Base-by-base conservation (phyloP, 1,140 invertebrate species). In the Muscidifurax raptorellus region DNA sequence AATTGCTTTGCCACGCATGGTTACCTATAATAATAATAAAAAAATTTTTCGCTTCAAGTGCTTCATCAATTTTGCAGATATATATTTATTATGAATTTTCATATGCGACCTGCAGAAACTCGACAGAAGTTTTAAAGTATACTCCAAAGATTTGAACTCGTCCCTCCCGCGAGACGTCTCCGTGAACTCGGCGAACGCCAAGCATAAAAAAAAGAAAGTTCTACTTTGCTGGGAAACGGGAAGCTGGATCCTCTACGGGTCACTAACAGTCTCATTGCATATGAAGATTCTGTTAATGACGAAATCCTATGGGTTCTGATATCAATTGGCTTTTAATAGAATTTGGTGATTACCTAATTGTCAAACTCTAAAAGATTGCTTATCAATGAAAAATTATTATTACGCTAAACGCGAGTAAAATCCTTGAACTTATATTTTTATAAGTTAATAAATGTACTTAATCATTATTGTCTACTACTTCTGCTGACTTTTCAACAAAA, bases 131-230 rank as follows among this genome's bases (percentile, higher is more conserved):
- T 74, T 74, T 32, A 74, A 74, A 74, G 71, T 74, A 77, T 77
- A 52, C 44, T 77, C 44, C 28, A 40, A 77, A 77, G 75, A 77
- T 52, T 77, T 77, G 36, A 44, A 77, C 47, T 77, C 44, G 40
- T 44, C 32, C 72, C 30, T 44, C 67, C 22, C 18, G 71, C 2
- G 30, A 74, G 2, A 74, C 15, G 32, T 74, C 30, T 32, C 22
- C n/a, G 27, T 69, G 67, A 28, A 36, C 71, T 40, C 30, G 32
- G 30, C 32, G 22, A 32, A 74, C 22, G 22, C 12, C 1, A 22
- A 5, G 32, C 22, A 22, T 36, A 40, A 40, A 40, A 40, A 22
- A 40, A 74, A 7, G 22, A 40, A 74, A 25, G 6, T 32, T 74
- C 32, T 18, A n/a, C 22, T 40, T 18, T 59, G 3, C 18, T 59